Percentiles rank a stretch among this genome's conserved stretches.
Conservation (phyloP, 2,113 vertebrate species). For the Scomber colias region DNA sequence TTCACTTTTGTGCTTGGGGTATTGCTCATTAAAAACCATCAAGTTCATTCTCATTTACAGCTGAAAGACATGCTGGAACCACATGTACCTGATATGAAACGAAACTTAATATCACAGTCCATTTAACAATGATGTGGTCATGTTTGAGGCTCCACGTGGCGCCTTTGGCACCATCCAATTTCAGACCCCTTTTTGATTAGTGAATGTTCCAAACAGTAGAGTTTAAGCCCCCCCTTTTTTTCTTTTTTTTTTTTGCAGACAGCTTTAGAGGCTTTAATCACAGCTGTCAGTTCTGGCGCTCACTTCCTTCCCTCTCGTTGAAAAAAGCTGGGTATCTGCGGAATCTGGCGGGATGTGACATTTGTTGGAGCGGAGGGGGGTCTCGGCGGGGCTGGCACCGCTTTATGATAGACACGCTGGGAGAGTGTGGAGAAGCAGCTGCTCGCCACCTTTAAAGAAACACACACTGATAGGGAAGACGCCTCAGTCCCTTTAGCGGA, state of each 20-base stretch:
- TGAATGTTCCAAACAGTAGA: neutral
- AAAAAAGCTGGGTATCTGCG: conserved; percentile 46
- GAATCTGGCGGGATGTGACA: conserved; percentile 59
- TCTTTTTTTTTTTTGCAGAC: neutral
- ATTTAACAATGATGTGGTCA: neutral
- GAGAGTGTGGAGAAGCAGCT: conserved; percentile 12
- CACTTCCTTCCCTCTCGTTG: conserved; percentile 19
- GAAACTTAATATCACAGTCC: neutral
- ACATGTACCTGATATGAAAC: neutral
- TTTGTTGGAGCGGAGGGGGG: conserved; percentile 49
- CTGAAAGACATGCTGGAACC: neutral
- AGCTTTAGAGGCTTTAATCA: conserved; percentile 52
- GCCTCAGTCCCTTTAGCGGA: no score
- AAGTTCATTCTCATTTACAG: neutral
- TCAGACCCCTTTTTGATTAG: neutral
- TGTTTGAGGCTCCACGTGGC: neutral
- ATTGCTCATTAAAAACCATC: neutral
- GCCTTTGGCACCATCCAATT: neutral
- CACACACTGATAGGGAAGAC: no score
- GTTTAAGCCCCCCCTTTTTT: conserved; percentile 2
- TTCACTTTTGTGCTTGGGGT: no score
- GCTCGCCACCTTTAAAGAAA: no score
- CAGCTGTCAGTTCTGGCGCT: conserved; percentile 51
- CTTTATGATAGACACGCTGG: conserved; percentile 9
- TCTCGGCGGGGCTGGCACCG: neutral